Conservation (phyloP, 37 sponge, comb jelly and placozoan genomes). For the Beroe ovata region DNA sequence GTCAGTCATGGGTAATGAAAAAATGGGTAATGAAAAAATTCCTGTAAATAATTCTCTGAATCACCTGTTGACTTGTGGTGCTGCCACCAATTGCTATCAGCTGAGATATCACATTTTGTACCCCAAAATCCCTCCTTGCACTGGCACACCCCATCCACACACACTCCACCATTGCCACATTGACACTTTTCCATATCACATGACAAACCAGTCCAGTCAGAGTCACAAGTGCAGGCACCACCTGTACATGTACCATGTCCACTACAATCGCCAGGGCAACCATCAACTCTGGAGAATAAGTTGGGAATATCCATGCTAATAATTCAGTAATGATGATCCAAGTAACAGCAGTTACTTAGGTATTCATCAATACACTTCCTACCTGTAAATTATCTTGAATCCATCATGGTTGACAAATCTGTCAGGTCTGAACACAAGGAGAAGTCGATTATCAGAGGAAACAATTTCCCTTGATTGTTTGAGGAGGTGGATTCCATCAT, state of each 20-base stretch:
- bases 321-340: too few species aligned
- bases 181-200: not conserved
- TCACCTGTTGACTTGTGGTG: not conserved
- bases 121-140: conserved; percentile 7
- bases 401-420: conserved; percentile 17
- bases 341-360: not conserved
- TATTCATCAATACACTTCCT: not conserved
- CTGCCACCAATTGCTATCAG: not conserved
- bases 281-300: conserved; percentile 11
- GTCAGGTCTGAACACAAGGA: conserved; percentile 53
- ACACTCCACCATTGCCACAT: conserved; percentile 8
- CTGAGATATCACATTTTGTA: not conserved
- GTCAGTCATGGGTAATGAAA: not conserved
- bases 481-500: not conserved
- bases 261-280: conserved; percentile 14
- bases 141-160: not conserved
- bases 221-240: conserved; percentile 4
- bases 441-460: not conserved
- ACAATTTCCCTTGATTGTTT: conserved; percentile 14
- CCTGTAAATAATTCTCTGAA: too few species aligned
- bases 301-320: too few species aligned
- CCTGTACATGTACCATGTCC: conserved; percentile 24
- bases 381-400: conserved; percentile 13
- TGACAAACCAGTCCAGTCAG: conserved; percentile 2
- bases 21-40: too few species aligned